Conservation (phyloP, 2,888 invertebrate species). For the Enchytraeus crypticus region DNA sequence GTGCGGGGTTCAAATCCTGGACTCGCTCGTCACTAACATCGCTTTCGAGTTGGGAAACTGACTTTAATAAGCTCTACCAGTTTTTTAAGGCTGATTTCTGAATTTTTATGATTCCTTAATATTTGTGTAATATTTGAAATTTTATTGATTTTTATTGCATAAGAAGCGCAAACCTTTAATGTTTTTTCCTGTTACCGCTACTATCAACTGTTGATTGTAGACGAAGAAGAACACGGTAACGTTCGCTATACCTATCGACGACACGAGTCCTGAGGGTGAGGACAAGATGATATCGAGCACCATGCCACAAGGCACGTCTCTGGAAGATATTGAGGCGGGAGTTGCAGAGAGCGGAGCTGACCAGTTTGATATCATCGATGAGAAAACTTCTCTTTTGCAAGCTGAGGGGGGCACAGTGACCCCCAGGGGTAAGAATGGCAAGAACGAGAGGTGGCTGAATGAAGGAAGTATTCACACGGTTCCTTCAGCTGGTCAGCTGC, state of each 20-base stretch:
- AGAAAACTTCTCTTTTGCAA: conserved; percentile 62
- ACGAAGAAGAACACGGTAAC: conserved; percentile 60
- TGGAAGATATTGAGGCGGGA: conserved; percentile 4
- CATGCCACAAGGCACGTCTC: background rate
- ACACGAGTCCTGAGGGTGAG: conserved; percentile 5
- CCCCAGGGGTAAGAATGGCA: conserved; percentile 17
- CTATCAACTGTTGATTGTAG: background rate
- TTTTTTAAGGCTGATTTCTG: no score
- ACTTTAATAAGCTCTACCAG: no score
- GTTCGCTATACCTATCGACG: conserved; percentile 59
- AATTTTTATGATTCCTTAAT: no score
- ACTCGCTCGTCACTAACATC: no score
- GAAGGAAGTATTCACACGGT: background rate
- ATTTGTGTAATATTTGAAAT: no score
- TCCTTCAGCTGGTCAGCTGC: background rate
- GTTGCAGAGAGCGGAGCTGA: conserved; percentile 19
- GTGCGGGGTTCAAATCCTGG: no score
- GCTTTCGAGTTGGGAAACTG: no score
- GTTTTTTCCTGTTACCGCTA: no score
- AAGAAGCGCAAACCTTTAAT: no score
- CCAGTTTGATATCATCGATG: conserved; percentile 63
- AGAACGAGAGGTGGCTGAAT: background rate
- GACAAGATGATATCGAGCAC: conserved; percentile 4
- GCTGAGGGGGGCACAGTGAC: conserved; percentile 49
- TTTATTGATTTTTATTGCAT: no score